A percentile compares a stretch with the other conserved stretches of the same genome.
phyloP scores from a whole-genome alignment of 2,113 vertebrate species.

The Butorides virescens region DNA sequence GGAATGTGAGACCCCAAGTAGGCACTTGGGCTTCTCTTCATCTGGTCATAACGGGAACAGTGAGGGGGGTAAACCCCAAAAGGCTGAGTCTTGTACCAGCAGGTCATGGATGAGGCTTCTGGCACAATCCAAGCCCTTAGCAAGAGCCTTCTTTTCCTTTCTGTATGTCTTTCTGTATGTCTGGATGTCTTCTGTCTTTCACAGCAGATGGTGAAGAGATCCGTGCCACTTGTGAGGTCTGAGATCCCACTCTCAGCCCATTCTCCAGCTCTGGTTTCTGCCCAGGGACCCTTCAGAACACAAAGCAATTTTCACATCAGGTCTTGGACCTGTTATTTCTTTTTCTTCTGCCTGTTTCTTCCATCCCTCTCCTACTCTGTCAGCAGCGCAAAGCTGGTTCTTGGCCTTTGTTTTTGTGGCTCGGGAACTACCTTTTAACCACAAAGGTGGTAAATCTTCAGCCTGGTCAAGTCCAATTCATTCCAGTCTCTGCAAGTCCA shows the following conservation, averaged over 20 bases:
- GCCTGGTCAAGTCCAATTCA: neutral
- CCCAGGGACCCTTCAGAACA: neutral
- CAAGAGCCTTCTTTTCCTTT: neutral
- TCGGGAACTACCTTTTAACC: neutral
- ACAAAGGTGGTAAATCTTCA: neutral
- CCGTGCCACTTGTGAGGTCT: neutral
- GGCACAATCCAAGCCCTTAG: neutral
- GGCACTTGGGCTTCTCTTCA: neutral
- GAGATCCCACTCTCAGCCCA: neutral
- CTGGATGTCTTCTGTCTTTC: no score
- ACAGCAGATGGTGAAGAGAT: neutral
- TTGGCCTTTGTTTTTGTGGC: neutral
- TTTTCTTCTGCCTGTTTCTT: neutral
- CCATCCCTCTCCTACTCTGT: neutral
- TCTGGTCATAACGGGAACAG: neutral
- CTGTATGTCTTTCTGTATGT: neutral
- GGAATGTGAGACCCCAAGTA: neutral
- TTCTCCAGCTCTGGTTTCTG: neutral
- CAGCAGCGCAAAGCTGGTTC: neutral
- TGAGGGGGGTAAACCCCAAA: neutral
- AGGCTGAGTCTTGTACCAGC: neutral
- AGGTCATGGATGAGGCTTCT: neutral
- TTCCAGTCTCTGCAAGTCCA: neutral
- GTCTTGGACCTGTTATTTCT: neutral
- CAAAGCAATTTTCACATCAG: neutral